Conservation (phyloP, 2,113 vertebrate species). For the Ptychochromis oligacanthus region DNA sequence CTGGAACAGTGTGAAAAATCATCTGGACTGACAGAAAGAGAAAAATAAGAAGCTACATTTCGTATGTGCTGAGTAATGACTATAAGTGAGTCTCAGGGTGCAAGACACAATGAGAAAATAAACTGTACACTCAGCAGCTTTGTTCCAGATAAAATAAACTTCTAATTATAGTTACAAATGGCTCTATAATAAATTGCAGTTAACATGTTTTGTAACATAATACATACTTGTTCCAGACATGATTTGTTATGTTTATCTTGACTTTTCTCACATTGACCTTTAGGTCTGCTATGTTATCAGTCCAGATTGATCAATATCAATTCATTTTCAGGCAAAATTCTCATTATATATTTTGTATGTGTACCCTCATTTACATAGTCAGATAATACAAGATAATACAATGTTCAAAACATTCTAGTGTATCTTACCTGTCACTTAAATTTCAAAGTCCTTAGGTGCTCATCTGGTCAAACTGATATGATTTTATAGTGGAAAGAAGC, state of each 20-base stretch:
- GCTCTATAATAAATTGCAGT: slow-evolving; percentile 44
- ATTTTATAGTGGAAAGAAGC: slow-evolving; percentile 33
- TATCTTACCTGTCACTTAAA: too few relatives aligned
- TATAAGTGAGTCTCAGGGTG: slow-evolving; percentile 4
- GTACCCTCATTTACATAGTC: background rate
- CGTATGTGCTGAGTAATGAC: slow-evolving; percentile 20
- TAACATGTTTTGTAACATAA: slow-evolving; percentile 50
- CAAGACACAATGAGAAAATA: background rate
- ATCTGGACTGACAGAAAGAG: slow-evolving; percentile 21
- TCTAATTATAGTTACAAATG: slow-evolving; percentile 22
- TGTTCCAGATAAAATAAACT: slow-evolving; percentile 42
- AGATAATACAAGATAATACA: slow-evolving; percentile 32
- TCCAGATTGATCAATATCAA: background rate
- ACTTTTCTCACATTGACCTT: slow-evolving; percentile 2
- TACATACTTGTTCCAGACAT: background rate
- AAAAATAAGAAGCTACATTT: slow-evolving; percentile 32
- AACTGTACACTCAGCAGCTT: slow-evolving; percentile 18
- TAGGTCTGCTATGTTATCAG: slow-evolving; percentile 6
- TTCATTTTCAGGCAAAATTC: slow-evolving; percentile 21
- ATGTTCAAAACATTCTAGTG: background rate
- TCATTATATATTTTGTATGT: slow-evolving; percentile 1
- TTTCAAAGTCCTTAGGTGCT: background rate
- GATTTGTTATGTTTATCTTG: background rate
- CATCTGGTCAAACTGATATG: slow-evolving; percentile 12
- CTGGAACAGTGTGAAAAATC: slow-evolving; percentile 30